phyloP scores from a whole-genome alignment of 2,888 invertebrate genomes.

The Cremastinae sp. region DNA sequence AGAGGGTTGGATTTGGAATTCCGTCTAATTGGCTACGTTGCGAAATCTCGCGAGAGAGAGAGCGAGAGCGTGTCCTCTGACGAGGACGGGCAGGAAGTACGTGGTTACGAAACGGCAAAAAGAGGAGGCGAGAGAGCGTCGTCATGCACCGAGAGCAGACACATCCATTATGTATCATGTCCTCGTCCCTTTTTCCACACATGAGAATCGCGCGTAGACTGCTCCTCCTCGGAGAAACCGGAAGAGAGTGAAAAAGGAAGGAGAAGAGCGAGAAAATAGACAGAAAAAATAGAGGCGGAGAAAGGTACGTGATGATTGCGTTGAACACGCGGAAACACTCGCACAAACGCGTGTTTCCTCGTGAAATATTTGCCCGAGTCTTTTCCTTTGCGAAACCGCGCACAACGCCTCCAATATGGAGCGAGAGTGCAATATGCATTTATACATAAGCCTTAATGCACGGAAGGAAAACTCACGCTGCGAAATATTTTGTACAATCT shows the following conservation, averaged over 20 bases:
- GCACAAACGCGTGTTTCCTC: neutral
- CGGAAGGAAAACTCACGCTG: conserved; percentile 1
- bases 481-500: conserved; percentile 1
- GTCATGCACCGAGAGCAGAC: conserved; percentile 53
- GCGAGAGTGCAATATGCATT: conserved; percentile 29
- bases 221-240: conserved; percentile 42
- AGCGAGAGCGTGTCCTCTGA: conserved; percentile 1
- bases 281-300: no score
- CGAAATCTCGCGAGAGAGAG: conserved; percentile 48
- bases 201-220: no score
- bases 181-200: conserved; percentile 31
- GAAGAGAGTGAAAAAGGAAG: conserved; percentile 16
- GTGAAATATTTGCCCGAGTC: conserved; percentile 1
- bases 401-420: neutral
- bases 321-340: no score
- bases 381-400: conserved; percentile 42
- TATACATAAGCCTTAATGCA: conserved; percentile 26
- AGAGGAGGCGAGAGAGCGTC: conserved; percentile 19
- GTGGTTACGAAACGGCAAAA: conserved; percentile 2
- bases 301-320: neutral
- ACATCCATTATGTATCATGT: conserved; percentile 66
- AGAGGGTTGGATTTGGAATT: conserved; percentile 62
- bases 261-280: neutral
- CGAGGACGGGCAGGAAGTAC: conserved; percentile 1
- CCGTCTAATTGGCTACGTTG: conserved; percentile 66